Evolutionary conservation across 2,797 vertebrate genomes (phyloP).

Genomic region (Acropternis orthonyx): DNA sequence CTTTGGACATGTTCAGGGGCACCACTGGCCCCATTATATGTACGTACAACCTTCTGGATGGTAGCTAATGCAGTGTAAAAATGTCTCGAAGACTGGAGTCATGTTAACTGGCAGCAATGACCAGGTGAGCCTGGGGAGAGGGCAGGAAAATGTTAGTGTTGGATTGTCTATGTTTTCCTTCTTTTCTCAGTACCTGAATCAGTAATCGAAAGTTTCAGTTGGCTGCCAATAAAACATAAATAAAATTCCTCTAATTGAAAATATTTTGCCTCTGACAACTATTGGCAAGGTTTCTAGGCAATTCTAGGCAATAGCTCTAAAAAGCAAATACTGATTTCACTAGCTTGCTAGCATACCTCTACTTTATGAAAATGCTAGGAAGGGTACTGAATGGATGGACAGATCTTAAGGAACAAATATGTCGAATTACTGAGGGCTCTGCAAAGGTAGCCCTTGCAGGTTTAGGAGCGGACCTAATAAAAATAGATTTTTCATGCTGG

Average conservation of each 20-base stretch:
- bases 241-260: not conserved
- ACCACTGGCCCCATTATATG: not conserved
- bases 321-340: not conserved
- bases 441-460: not conserved
- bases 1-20: constrained; percentile 24
- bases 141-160: not conserved
- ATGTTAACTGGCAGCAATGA: not conserved
- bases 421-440: not conserved
- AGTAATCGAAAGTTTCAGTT: not conserved
- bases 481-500: not conserved
- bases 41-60: not conserved
- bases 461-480: not conserved
- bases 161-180: not conserved
- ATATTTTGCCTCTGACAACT: not conserved
- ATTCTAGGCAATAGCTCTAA: not conserved
- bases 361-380: not conserved
- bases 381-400: not conserved
- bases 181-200: not conserved
- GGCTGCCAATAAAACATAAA: not conserved
- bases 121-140: not conserved
- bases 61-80: not conserved
- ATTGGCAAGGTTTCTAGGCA: not conserved
- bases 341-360: not conserved
- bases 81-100: not conserved
- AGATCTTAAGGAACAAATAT: not conserved